Base-by-base conservation (phyloP, 53 echinoderm and acorn worm species). In the Zoroaster sp. region DNA sequence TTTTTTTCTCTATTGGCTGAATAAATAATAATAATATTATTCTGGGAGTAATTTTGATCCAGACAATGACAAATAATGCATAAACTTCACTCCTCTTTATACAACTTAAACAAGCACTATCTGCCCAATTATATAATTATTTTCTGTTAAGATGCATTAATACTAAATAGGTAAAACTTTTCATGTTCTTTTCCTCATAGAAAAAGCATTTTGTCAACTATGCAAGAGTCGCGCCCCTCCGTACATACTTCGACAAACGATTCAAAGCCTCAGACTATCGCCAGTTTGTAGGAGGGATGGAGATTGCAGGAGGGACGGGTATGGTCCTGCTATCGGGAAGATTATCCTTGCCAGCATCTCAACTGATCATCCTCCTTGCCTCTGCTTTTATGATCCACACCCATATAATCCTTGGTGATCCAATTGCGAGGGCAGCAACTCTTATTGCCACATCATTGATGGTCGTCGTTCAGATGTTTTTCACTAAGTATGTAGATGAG, bases 181-280 rank as follows among this genome's bases (percentile, higher is more conserved):
- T 65, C 40, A 18, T 53, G 67, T 40, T 23, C 86, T 44, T 70
- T 70, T 33, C 45, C 34, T 37, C 74, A 17, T 85, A 97, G 97
- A 95, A 95, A 87, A 95, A 96, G 88, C 95, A 98, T 72, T 97
- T 97, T 93, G 95, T 95, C 53, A 97, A 97, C 78, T 97, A 97
- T 89, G 95, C 98, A 37, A 86, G 94, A 53, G 90, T 94, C 3
- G 91, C 93, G 25, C 98, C 98, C 0, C 89, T 98, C 25, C 90
- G 94, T 11, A 91, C 90, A 5, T 74, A 86, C 39, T 78, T 93
- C 31, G 92, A 95, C 80, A 66, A 95, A 75, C 87, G 88, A 40
- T 76, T 93, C 72, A 93, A 95, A 37, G 97, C 92, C 34, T 95
- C 89, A 30, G 91, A 97, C 40, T 97, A 97, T 77, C 97, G 97